phyloP scores from a whole-genome alignment of 2,888 invertebrate species.

The Norana najaformis region DNA sequence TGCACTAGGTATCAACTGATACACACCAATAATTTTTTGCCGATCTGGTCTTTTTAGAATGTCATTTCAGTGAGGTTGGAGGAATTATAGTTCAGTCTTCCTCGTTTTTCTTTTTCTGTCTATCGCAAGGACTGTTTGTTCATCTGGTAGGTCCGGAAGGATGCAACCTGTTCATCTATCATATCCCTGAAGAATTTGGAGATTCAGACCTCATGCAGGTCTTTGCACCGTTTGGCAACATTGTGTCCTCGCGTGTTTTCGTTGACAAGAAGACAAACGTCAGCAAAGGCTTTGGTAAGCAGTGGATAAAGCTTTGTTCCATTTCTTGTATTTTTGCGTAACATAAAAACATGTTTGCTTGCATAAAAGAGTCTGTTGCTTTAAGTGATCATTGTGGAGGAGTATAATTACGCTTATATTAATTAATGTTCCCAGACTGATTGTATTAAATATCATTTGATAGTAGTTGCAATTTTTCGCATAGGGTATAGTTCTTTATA shows the following conservation, averaged over 20 bases:
- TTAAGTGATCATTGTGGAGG: neutral
- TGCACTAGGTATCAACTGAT: neutral
- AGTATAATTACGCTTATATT: neutral
- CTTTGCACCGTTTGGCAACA: constrained; percentile 35
- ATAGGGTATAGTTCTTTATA: neutral
- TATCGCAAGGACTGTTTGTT: neutral
- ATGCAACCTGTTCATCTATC: constrained; percentile 36
- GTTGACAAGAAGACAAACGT: constrained; percentile 31
- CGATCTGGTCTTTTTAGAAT: too few species aligned
- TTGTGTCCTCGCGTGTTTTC: constrained; percentile 33
- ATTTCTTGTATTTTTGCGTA: neutral
- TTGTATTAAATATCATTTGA: neutral
- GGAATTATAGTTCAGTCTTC: neutral
- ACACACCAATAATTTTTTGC: too few species aligned
- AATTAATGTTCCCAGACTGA: neutral
- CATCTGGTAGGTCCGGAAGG: constrained; percentile 30
- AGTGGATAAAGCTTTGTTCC: neutral
- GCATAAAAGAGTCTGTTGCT: too few species aligned
- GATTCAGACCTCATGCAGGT: constrained; percentile 33
- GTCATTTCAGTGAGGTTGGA: too few species aligned
- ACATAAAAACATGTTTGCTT: too few species aligned
- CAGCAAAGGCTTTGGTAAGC: constrained; percentile 36
- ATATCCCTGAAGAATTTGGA: constrained; percentile 32
- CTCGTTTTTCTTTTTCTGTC: neutral
- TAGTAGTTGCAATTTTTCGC: neutral